These are phyloP conservation scores for Pardosa pseudoannulata DNA, from an alignment of 2,888 invertebrate species.

Conservation along the genomic window DNA sequence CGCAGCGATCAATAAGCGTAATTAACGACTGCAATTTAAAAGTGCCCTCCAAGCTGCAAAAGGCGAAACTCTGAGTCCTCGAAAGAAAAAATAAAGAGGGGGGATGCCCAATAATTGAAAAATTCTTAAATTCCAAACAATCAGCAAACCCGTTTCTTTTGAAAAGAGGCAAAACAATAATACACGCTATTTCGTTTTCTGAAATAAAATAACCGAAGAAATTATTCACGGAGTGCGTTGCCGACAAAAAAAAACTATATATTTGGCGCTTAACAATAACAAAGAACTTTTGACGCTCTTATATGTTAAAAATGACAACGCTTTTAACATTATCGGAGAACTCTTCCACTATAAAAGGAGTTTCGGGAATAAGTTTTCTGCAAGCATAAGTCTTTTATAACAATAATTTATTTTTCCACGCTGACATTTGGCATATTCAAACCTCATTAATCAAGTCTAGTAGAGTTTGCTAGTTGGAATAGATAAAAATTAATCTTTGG, in stretches of 20 bases:
- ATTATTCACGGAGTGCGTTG: constrained; percentile 23
- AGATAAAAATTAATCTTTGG: constrained; percentile 58
- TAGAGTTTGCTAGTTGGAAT: constrained; percentile 16
- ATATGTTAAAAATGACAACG: constrained; percentile 62
- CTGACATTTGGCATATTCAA: constrained; percentile 51
- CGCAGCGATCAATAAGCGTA: background rate
- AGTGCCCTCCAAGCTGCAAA: background rate
- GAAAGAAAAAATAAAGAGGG: constrained; percentile 14
- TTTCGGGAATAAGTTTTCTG: constrained; percentile 51
- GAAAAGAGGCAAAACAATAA: background rate
- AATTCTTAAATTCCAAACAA: constrained; percentile 37
- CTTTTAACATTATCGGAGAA: constrained; percentile 69
- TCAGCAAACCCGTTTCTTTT: background rate
- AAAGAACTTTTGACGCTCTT: constrained; percentile 55
- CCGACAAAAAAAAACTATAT: constrained; percentile 23
- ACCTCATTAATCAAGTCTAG: constrained; percentile 64
- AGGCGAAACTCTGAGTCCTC: background rate
- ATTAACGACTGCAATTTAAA: background rate
- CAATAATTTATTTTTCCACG: constrained; percentile 55
- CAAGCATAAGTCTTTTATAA: constrained; percentile 50
- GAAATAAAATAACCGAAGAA: constrained; percentile 13
- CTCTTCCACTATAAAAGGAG: constrained; percentile 3
- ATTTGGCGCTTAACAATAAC: constrained; percentile 38
- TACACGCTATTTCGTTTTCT: background rate
- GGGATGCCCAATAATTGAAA: constrained; percentile 4